Evolutionary conservation across 2,888 invertebrate genomes (phyloP).

Genomic region (Luffia ferchaultella): DNA sequence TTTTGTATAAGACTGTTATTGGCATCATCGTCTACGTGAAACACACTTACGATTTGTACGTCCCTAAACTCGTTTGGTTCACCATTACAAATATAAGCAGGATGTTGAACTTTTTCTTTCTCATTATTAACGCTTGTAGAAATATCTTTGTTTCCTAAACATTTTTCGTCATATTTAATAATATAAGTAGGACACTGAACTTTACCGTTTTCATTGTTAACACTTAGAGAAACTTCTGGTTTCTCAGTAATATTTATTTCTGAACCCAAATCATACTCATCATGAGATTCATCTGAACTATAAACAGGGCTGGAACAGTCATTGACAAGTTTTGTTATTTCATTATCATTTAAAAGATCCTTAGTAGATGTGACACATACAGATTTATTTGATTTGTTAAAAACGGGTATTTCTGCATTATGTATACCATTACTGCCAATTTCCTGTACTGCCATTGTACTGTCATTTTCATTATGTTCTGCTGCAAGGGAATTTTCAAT

Average conservation of each 20-base stretch:
- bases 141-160: no score
- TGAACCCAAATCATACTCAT: not conserved
- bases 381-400: no score
- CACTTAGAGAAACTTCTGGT: no score
- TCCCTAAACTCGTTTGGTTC: not conserved
- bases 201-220: no score
- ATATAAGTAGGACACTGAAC: no score
- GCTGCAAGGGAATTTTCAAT: not conserved
- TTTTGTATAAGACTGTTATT: no score
- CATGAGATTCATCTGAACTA: not conserved
- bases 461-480: not conserved
- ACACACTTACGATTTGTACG: not conserved
- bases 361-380: no score
- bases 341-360: not conserved
- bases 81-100: not conserved
- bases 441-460: constrained; percentile 15
- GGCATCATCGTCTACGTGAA: no score
- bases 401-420: no score
- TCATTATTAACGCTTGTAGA: no score
- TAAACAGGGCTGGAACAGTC: not conserved
- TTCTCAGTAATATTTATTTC: not conserved
- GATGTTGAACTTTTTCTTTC: no score
- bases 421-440: not conserved
- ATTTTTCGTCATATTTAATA: no score
- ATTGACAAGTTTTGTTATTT: not conserved